Base-by-base conservation (phyloP, 2,888 invertebrate species). In the Cosmopolites sordidus region DNA sequence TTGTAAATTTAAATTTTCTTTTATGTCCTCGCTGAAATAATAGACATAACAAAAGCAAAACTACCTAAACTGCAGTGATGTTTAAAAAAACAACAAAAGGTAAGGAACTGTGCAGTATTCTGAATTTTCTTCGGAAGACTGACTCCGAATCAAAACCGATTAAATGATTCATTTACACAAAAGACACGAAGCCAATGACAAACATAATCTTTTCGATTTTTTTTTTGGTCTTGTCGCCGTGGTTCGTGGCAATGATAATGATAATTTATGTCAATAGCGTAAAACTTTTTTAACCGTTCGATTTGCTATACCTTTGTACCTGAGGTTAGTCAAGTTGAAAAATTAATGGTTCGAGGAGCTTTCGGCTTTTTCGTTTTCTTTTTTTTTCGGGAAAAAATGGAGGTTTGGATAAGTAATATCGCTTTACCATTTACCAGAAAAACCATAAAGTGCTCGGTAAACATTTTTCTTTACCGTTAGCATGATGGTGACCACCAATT, bases 241-340 rank as follows among this genome's bases (percentile, higher is more conserved):
- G 33, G 43, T 48, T 55, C 46, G 50, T 58, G 62, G 56, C 61
- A 59, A 60, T 62, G 62, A 63, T 60, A 60, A 54, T 59, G 58
- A 59, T 58, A 16, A 64, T 64, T 63, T 63, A 60, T 66, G 66
- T 65, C 66, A 66, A 66, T 65, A 63, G 61, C 65, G 59, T 61
- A 59, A 62, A 62, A 60, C 46, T 44, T 56, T 56, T 56, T 55
- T 56, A 55, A 60, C 54, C 60, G 57, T 59, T 59, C 58, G 51
- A 62, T 63, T 62, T 55, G 62, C 59, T 59, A 61, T 58, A 58
- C 59, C 55, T 58, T 58, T 59, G 57, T 59, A 58, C 58, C 57
- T 58, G 58, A 58, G 60, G 42, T 56, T 58, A 60, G 58, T 55
- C 59, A 59, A 61, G 57, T 60, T 51, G 48, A 51, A 59, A 56